Percentiles rank a stretch among this genome's conserved stretches.
These are phyloP conservation scores for Actinia tenebrosa DNA, from an alignment of 64 coral and sea anemone genomes.

Conservation along the genomic window DNA sequence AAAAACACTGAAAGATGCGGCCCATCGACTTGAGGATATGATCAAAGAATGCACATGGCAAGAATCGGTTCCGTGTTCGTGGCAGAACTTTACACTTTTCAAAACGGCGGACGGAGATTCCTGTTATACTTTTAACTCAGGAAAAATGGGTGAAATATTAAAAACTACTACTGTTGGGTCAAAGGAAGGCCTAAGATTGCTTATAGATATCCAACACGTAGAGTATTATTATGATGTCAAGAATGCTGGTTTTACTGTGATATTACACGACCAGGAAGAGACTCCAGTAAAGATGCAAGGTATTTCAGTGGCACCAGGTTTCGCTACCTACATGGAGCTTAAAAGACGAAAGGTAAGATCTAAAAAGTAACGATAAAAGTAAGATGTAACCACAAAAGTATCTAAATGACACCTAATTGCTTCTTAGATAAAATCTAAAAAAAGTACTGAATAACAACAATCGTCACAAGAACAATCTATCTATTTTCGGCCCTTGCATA, in stretches of 20 bases:
- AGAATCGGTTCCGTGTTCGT: constrained; percentile 34
- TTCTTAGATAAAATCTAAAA: too few species aligned
- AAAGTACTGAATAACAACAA: too few species aligned
- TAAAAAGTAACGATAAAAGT: not conserved
- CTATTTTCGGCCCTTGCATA: too few species aligned
- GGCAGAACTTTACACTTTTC: constrained; percentile 59
- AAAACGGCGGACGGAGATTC: constrained; percentile 65
- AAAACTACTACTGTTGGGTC: constrained; percentile 38
- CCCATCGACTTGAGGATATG: constrained; percentile 67
- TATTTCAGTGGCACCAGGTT: constrained; percentile 62
- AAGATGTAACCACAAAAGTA: not conserved
- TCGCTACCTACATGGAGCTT: constrained; percentile 84
- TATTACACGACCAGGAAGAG: constrained; percentile 80
- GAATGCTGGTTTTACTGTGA: constrained; percentile 77
- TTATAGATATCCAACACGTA: constrained; percentile 69
- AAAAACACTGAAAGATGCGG: constrained; percentile 35
- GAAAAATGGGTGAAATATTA: constrained; percentile 33
- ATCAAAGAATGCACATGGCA: constrained; percentile 63
- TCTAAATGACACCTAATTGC: not conserved
- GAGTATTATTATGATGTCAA: constrained; percentile 78
- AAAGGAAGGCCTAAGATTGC: constrained; percentile 54
- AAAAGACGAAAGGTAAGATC: constrained; percentile 57
- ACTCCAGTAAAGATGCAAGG: constrained; percentile 85
- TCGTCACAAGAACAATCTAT: too few species aligned
- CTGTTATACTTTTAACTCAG: constrained; percentile 85